Evolutionary conservation across 2,888 invertebrate species (phyloP).

Genomic region (Torymus auratus): DNA sequence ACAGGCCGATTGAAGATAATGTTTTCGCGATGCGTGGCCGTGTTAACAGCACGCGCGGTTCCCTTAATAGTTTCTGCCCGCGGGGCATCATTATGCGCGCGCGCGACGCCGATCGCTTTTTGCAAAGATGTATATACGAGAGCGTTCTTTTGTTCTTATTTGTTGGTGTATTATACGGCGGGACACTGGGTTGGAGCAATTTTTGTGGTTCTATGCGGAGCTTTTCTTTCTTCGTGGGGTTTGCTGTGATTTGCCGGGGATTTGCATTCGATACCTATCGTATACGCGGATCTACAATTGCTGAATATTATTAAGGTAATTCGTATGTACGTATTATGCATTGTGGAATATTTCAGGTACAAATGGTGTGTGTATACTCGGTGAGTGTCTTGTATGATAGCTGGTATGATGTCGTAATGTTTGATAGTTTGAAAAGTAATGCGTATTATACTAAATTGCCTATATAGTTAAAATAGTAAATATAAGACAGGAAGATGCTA

Average conservation of each 20-base stretch:
- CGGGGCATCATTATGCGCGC: conserved; percentile 43
- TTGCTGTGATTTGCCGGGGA: conserved; percentile 19
- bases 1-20: conserved; percentile 42
- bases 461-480: too few species aligned
- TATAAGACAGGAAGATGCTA: too few species aligned
- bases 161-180: too few species aligned
- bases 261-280: conserved; percentile 14
- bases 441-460: too few species aligned
- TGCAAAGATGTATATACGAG: too few species aligned
- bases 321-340: neutral
- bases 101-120: neutral
- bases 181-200: conserved; percentile 5
- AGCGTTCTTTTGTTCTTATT: too few species aligned
- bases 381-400: neutral
- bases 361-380: conserved; percentile 3
- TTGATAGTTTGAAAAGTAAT: neutral
- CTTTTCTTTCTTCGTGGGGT: neutral
- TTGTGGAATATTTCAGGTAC: conserved; percentile 1
- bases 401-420: neutral
- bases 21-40: conserved; percentile 43
- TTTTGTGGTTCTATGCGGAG: neutral
- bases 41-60: conserved; percentile 47
- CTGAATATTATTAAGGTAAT: conserved; percentile 45
- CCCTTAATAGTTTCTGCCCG: conserved; percentile 22
- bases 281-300: conserved; percentile 47